Evolutionary conservation across 2,888 invertebrate genomes (phyloP).

Genomic region (Scrobipalpa costella): DNA sequence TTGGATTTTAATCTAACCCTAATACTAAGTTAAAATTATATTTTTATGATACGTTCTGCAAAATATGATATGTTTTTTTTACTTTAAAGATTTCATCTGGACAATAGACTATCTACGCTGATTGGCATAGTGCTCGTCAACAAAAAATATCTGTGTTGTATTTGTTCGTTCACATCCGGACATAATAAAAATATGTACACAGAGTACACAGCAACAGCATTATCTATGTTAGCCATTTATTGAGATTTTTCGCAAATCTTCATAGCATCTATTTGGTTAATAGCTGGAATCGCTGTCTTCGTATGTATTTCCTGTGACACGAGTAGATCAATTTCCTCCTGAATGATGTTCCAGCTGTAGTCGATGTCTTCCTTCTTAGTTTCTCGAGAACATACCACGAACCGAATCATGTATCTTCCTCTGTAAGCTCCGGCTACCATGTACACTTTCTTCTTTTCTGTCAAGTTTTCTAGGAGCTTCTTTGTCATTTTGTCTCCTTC

Average conservation of each 20-base stretch:
- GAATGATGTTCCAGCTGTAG: slow-evolving; percentile 86
- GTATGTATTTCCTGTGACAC: slow-evolving; percentile 49
- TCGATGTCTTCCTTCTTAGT: slow-evolving; percentile 87
- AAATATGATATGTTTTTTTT: neutral
- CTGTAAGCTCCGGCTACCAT: slow-evolving; percentile 88
- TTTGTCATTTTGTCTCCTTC: slow-evolving; percentile 86
- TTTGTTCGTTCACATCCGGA: neutral
- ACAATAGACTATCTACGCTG: neutral
- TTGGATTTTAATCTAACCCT: neutral
- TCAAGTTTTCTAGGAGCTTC: slow-evolving; percentile 86
- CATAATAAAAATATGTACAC: neutral
- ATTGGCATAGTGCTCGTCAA: neutral
- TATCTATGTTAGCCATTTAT: slow-evolving; percentile 36
- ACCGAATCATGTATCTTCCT: slow-evolving; percentile 87
- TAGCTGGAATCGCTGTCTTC: slow-evolving; percentile 57
- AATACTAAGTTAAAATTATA: neutral
- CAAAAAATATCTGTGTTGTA: neutral
- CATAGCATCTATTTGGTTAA: slow-evolving; percentile 58
- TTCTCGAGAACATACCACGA: slow-evolving; percentile 89
- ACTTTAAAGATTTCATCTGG: neutral
- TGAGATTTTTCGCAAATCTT: slow-evolving; percentile 66
- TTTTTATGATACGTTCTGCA: neutral
- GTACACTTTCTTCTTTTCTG: slow-evolving; percentile 88
- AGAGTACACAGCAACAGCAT: neutral
- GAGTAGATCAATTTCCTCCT: slow-evolving; percentile 74